Percentiles rank a stretch among this genome's conserved stretches.
These are phyloP conservation scores for Adela reaumurella DNA, from an alignment of 2,888 invertebrate genomes.

Conservation along the genomic window DNA sequence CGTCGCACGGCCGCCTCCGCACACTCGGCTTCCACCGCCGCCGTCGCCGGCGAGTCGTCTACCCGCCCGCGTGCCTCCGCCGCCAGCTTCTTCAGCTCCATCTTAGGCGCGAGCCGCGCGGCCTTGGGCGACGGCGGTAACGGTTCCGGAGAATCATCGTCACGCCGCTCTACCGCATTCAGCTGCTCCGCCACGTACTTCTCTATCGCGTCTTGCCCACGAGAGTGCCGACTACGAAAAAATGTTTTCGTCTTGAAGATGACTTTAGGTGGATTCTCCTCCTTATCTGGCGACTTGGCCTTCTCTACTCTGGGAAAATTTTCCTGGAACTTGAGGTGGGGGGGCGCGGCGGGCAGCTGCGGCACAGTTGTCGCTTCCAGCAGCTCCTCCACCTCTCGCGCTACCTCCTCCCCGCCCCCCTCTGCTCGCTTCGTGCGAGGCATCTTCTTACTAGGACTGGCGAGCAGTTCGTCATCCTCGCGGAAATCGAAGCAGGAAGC, in stretches of 20 bases:
- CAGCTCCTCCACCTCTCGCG: slow-evolving; percentile 58
- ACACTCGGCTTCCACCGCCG: background rate
- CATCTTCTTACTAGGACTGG: slow-evolving; percentile 60
- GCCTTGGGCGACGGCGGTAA: slow-evolving; percentile 43
- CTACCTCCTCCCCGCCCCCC: slow-evolving; percentile 44
- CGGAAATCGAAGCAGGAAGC: slow-evolving; percentile 78
- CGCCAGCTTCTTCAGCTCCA: slow-evolving; percentile 50
- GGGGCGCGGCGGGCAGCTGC: slow-evolving; percentile 51
- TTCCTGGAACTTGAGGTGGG: slow-evolving; percentile 49
- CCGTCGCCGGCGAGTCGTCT: background rate
- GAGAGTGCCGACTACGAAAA: slow-evolving; percentile 52
- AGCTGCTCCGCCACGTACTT: slow-evolving; percentile 51
- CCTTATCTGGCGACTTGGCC: slow-evolving; percentile 41
- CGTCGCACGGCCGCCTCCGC: background rate
- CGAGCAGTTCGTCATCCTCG: slow-evolving; percentile 64
- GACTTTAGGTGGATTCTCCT: slow-evolving; percentile 35
- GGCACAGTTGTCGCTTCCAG: slow-evolving; percentile 60
- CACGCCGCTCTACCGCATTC: slow-evolving; percentile 39
- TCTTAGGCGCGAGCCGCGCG: slow-evolving; percentile 50
- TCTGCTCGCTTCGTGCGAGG: slow-evolving; percentile 54
- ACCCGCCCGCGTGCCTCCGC: slow-evolving; percentile 35
- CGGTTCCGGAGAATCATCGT: slow-evolving; percentile 37
- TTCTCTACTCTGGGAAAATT: slow-evolving; percentile 56
- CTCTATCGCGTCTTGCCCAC: slow-evolving; percentile 52
- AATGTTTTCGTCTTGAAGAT: slow-evolving; percentile 54